Percentiles rank a stretch among this genome's conserved stretches.
Evolutionary conservation across 2,888 invertebrate genomes (phyloP).

Genomic region (Phaonia tiefii): DNA sequence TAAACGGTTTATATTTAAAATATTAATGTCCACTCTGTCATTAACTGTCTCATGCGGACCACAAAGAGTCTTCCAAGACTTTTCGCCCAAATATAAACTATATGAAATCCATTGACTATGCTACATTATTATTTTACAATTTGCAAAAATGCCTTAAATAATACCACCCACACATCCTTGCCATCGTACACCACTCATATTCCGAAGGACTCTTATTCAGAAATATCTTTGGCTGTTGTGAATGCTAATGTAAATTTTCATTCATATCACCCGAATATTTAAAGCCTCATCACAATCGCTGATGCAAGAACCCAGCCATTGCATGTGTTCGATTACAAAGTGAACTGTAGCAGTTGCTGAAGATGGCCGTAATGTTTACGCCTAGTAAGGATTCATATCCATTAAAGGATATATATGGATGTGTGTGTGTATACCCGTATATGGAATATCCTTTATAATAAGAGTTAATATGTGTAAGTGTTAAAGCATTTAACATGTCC

Average conservation of each 20-base stretch:
- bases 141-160: constrained; percentile 67
- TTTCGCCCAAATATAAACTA: no score
- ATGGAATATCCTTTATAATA: constrained; percentile 58
- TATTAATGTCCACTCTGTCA: no score
- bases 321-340: neutral
- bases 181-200: neutral
- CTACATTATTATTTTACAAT: constrained; percentile 72
- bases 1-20: no score
- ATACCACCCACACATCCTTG: neutral
- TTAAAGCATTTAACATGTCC: constrained; percentile 66
- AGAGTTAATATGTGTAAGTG: constrained; percentile 66
- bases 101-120: constrained; percentile 78
- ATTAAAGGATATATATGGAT: neutral
- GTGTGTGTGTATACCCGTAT: neutral
- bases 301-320: constrained; percentile 21
- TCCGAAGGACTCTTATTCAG: constrained; percentile 16
- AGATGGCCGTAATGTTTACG: constrained; percentile 35
- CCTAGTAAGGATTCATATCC: neutral
- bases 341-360: constrained; percentile 46
- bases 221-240: constrained; percentile 21
- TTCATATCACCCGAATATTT: constrained; percentile 50
- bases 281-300: constrained; percentile 58
- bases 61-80: no score
- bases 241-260: constrained; percentile 32
- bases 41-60: no score